Conservation (phyloP, 2,797 vertebrate species). For the Poecilia velifera region DNA sequence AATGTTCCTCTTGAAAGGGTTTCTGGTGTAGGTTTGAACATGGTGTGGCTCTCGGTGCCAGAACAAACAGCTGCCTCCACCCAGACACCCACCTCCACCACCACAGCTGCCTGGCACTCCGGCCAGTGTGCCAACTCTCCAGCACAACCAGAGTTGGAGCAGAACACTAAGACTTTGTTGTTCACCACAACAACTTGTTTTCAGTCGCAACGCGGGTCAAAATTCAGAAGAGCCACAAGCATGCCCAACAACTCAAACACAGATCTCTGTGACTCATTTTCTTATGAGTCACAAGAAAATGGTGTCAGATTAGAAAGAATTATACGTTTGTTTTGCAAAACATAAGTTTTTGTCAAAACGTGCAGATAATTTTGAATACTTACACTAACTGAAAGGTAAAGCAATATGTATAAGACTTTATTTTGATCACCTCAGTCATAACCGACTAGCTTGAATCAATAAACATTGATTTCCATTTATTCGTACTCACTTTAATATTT, state of each 20-base stretch:
- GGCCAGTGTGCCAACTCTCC: constrained; percentile 38
- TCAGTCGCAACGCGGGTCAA: constrained; percentile 26
- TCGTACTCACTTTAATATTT: not conserved
- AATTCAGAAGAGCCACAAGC: constrained; percentile 29
- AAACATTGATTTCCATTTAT: constrained; percentile 4
- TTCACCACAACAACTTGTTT: constrained; percentile 49
- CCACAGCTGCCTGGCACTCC: constrained; percentile 40
- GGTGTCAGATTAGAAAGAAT: not conserved
- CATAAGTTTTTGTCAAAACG: constrained; percentile 36
- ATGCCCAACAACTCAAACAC: not conserved
- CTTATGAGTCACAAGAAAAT: not conserved
- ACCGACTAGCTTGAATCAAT: constrained; percentile 1
- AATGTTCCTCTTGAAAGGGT: not conserved
- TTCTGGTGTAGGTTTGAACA: constrained; percentile 7
- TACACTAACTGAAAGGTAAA: constrained; percentile 18
- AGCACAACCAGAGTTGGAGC: constrained; percentile 48
- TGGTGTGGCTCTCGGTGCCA: constrained; percentile 22
- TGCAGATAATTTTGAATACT: not conserved
- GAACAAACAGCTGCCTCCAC: constrained; percentile 31
- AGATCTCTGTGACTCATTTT: constrained; percentile 21
- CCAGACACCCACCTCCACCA: not conserved
- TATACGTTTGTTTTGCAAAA: not conserved
- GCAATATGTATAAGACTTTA: not conserved
- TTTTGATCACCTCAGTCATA: not conserved
- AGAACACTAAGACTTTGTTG: constrained; percentile 52